phyloP scores from a whole-genome alignment of 2,888 invertebrate genomes.

The Drosophila mayaguana region DNA sequence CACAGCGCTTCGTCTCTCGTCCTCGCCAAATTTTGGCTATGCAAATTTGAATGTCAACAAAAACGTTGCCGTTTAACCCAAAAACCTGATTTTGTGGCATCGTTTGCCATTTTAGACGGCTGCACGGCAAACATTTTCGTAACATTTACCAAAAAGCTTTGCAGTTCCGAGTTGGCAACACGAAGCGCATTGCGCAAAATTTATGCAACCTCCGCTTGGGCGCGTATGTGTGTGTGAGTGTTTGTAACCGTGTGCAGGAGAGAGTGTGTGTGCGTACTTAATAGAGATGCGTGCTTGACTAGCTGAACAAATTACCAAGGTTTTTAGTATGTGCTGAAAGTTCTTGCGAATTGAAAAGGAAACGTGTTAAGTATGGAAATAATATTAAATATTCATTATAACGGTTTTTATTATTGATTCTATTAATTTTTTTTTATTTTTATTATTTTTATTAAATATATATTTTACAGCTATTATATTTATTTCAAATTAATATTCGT shows the following conservation, averaged over 20 bases:
- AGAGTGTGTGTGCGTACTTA: conserved; percentile 29
- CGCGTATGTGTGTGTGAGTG: conserved; percentile 4
- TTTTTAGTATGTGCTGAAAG: neutral
- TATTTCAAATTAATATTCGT: no score
- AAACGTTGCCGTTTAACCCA: conserved; percentile 79
- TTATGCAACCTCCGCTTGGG: conserved; percentile 45
- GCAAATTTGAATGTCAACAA: conserved; percentile 81
- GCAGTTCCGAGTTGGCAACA: conserved; percentile 52
- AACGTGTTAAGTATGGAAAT: neutral
- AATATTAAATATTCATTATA: neutral
- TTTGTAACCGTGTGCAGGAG: neutral
- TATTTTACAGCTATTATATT: no score
- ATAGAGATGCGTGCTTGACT: conserved; percentile 55
- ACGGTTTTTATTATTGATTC: no score
- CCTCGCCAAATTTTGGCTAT: conserved; percentile 64
- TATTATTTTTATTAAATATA: no score
- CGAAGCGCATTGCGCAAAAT: conserved; percentile 59
- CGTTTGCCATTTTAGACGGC: conserved; percentile 61
- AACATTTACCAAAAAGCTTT: conserved; percentile 63
- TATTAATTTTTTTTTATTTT: no score
- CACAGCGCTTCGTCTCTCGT: conserved; percentile 27
- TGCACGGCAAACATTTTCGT: conserved; percentile 51
- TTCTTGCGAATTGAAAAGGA: no score
- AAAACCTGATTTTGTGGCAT: conserved; percentile 75
- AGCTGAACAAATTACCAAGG: conserved; percentile 7